Evolutionary conservation across 1,140 invertebrate genomes (phyloP).

Genomic region (Atta texana): DNA sequence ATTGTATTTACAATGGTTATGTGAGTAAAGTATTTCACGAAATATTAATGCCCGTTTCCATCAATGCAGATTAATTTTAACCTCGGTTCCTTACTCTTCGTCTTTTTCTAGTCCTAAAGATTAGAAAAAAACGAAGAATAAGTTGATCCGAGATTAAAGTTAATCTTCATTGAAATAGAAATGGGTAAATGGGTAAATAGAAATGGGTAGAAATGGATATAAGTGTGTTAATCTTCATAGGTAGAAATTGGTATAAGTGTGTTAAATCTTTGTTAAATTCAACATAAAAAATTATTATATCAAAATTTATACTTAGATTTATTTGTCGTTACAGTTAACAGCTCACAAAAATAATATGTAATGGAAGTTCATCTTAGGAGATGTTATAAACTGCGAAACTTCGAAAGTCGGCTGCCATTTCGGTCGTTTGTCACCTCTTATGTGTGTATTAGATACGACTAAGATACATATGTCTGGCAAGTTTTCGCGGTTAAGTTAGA

Average conservation of each 20-base stretch:
- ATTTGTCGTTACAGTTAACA: not conserved
- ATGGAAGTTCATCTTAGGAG: constrained; percentile 7
- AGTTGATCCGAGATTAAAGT: too few species aligned
- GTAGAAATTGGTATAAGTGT: not conserved
- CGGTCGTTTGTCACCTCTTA: constrained; percentile 30
- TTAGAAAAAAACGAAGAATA: too few species aligned
- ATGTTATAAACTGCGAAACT: constrained; percentile 45
- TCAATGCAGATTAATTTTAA: too few species aligned
- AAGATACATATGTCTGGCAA: constrained; percentile 51
- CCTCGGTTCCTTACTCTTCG: too few species aligned
- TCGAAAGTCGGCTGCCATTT: constrained; percentile 45
- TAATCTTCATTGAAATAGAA: too few species aligned
- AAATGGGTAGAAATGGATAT: too few species aligned
- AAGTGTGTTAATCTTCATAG: too few species aligned
- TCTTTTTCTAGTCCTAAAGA: too few species aligned
- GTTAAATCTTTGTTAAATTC: not conserved
- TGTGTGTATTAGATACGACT: constrained; percentile 4
- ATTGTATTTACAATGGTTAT: too few species aligned
- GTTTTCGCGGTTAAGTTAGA: constrained; percentile 29
- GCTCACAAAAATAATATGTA: not conserved
- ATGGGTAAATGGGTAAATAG: too few species aligned
- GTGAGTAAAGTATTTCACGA: not conserved
- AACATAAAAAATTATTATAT: not conserved
- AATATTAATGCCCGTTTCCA: not conserved
- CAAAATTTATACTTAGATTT: constrained; percentile 14